Percentiles rank a stretch among this genome's conserved stretches.
These are phyloP conservation scores for Colostygia pectinataria DNA, from an alignment of 2,888 invertebrate species.

Conservation along the genomic window DNA sequence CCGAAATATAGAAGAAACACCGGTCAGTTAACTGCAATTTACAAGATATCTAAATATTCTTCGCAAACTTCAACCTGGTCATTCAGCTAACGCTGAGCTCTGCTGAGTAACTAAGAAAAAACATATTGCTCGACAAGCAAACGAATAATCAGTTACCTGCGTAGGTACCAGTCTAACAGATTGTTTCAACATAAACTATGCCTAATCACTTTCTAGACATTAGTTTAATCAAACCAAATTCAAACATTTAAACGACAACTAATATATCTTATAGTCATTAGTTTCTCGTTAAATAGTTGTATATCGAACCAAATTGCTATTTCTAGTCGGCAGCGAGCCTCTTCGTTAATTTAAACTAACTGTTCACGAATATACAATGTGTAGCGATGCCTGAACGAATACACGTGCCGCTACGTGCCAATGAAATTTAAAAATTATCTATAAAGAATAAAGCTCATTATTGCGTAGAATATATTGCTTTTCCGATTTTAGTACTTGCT, in stretches of 20 bases:
- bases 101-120: no score
- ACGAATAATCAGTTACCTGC: no score
- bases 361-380: constrained; percentile 52
- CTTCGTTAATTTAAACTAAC: constrained; percentile 56
- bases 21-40: no score
- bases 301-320: constrained; percentile 47
- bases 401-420: constrained; percentile 53
- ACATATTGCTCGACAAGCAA: no score
- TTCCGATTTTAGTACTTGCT: constrained; percentile 31
- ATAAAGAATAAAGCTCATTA: constrained; percentile 21
- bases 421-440: constrained; percentile 15
- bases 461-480: constrained; percentile 20
- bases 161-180: background rate
- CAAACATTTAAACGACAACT: constrained; percentile 31
- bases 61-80: no score
- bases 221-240: constrained; percentile 34
- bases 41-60: no score
- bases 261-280: constrained; percentile 38
- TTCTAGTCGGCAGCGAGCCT: constrained; percentile 44
- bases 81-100: no score
- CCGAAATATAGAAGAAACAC: no score
- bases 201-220: constrained; percentile 26
- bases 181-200: constrained; percentile 18
- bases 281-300: constrained; percentile 45
- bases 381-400: constrained; percentile 40